Conservation (phyloP, 2,113 vertebrate species). For the Caranx ignobilis region DNA sequence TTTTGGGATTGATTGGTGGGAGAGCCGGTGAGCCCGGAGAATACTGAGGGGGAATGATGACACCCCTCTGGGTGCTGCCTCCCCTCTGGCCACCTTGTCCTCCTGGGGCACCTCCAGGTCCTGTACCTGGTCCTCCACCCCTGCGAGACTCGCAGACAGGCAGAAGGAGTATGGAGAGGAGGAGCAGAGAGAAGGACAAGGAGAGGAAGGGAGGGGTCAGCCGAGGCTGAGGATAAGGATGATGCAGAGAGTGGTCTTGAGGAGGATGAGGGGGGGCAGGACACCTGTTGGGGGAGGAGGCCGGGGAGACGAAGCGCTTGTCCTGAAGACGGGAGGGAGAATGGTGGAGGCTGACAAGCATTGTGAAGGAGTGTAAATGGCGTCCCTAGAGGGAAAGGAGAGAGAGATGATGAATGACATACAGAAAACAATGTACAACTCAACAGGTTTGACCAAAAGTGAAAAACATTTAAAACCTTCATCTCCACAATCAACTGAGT, state of each 20-base stretch:
- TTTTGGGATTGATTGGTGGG: constrained; percentile 77
- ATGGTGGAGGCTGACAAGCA: constrained; percentile 86
- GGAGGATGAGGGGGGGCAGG: constrained; percentile 23
- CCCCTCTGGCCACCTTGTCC: constrained; percentile 60
- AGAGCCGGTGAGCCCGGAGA: constrained; percentile 65
- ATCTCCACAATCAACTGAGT: neutral
- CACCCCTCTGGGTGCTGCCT: constrained; percentile 75
- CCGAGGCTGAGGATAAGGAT: constrained; percentile 44
- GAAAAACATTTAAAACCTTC: constrained; percentile 1
- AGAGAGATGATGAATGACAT: constrained; percentile 10
- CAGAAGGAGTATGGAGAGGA: constrained; percentile 65
- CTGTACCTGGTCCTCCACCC: constrained; percentile 65
- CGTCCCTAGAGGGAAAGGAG: constrained; percentile 76
- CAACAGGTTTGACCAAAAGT: constrained; percentile 42
- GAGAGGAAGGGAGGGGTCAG: constrained; percentile 57
- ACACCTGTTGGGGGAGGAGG: constrained; percentile 17
- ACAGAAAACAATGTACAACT: constrained; percentile 68
- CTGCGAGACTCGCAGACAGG: constrained; percentile 82
- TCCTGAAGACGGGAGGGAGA: constrained; percentile 81
- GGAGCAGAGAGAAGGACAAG: constrained; percentile 68
- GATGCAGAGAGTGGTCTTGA: constrained; percentile 33
- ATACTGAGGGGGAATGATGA: constrained; percentile 80
- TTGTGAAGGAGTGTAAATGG: constrained; percentile 84
- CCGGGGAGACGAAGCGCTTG: constrained; percentile 65
- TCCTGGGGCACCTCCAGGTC: constrained; percentile 64